A percentile compares a stretch with the other conserved stretches of the same genome.
Conservation (phyloP, 2,888 invertebrate genomes). For the Lasioglossum zephyrum region DNA sequence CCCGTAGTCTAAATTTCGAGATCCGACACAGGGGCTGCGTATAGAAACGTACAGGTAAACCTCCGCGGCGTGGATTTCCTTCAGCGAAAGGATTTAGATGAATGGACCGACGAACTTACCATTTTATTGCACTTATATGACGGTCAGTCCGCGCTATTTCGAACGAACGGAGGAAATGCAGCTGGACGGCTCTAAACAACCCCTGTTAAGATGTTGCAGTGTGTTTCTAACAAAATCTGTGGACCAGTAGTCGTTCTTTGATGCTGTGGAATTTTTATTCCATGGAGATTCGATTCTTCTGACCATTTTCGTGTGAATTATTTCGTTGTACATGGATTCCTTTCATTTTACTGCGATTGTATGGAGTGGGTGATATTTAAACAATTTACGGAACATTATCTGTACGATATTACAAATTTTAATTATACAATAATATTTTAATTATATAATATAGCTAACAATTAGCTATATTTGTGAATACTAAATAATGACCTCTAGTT, state of each 20-base stretch:
- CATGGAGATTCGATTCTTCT: not conserved
- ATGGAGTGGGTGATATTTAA: not conserved
- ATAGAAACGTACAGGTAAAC: constrained; percentile 41
- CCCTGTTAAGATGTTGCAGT: not conserved
- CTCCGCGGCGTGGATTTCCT: constrained; percentile 53
- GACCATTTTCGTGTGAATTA: not conserved
- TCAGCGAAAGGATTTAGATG: constrained; percentile 59
- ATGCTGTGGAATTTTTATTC: not conserved
- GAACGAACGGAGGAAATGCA: not conserved
- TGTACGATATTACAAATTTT: not conserved
- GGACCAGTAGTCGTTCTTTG: not conserved
- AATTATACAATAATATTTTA: too few species aligned
- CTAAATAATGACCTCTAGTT: too few species aligned
- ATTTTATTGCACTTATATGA: constrained; percentile 64
- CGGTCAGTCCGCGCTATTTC: constrained; percentile 16
- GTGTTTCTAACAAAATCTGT: too few species aligned
- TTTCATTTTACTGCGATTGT: not conserved
- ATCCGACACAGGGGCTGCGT: constrained; percentile 12
- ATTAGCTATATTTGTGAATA: too few species aligned
- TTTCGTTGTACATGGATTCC: not conserved
- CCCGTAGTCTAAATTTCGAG: constrained; percentile 43
- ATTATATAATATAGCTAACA: too few species aligned
- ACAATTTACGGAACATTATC: not conserved
- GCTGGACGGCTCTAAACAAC: not conserved
- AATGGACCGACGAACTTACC: constrained; percentile 60